These are phyloP conservation scores for Axinella damicornis DNA, from an alignment of 37 sponge, comb jelly and placozoan species.

Conservation along the genomic window DNA sequence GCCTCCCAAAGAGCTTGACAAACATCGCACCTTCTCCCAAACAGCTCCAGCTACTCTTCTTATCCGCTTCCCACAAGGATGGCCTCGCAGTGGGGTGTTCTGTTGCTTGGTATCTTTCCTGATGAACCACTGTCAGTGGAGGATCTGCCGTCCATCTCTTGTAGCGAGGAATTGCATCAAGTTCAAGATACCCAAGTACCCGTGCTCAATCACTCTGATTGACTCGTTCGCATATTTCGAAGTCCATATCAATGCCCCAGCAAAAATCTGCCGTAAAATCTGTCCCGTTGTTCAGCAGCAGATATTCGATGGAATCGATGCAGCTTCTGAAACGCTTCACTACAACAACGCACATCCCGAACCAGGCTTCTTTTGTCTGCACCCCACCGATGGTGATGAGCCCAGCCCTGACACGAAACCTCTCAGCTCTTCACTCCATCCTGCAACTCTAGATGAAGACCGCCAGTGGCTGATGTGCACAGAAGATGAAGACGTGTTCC, in stretches of 20 bases:
- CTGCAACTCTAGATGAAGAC: neutral
- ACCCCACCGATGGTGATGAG: neutral
- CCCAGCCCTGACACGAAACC: too few species aligned
- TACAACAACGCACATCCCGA: neutral
- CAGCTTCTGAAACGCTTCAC: neutral
- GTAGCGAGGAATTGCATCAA: neutral
- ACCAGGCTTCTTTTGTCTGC: neutral
- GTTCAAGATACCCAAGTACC: neutral
- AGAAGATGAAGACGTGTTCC: neutral
- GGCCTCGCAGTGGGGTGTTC: neutral
- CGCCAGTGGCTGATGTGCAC: neutral
- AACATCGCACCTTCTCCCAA: too few species aligned
- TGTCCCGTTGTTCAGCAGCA: neutral
- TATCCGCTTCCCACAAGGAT: neutral
- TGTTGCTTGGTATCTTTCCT: neutral
- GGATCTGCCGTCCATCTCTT: too few species aligned
- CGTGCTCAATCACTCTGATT: neutral
- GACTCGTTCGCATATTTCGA: neutral
- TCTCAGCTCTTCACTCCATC: neutral
- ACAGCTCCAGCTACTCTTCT: neutral
- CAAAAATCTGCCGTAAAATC: neutral
- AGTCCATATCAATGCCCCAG: neutral
- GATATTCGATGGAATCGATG: neutral
- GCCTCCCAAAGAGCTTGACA: too few species aligned
- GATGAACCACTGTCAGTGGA: neutral